These are phyloP conservation scores for Rhynchonycteris naso DNA, from an alignment of 2,797 vertebrate genomes.

Conservation along the genomic window DNA sequence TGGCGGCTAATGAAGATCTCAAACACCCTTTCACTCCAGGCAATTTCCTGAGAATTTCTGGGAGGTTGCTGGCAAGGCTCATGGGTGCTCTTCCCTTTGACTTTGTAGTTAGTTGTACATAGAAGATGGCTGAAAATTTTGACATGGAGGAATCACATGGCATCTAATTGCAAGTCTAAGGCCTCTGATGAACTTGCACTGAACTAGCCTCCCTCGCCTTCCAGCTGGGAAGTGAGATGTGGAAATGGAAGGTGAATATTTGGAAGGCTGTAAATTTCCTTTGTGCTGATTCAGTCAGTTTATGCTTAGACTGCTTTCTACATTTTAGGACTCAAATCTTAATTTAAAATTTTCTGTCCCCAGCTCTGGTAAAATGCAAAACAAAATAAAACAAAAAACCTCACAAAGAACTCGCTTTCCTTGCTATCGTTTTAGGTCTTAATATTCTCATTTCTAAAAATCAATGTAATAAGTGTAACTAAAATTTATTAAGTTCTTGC, in stretches of 20 bases:
- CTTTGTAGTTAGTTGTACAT: constrained; percentile 2
- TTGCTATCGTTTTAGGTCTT: neutral
- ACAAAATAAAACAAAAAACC: neutral
- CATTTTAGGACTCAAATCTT: neutral
- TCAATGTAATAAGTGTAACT: neutral
- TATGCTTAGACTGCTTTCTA: neutral
- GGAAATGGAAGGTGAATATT: too few species aligned
- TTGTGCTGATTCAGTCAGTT: neutral
- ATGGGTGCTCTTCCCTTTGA: constrained; percentile 10
- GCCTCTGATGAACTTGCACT: neutral
- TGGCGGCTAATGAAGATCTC: constrained; percentile 62
- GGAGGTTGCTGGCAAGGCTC: constrained; percentile 17
- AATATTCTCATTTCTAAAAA: neutral
- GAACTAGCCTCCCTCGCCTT: neutral
- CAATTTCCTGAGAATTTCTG: constrained; percentile 41
- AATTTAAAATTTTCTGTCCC: neutral
- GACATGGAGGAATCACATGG: neutral
- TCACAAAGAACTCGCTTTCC: neutral
- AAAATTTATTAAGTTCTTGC: neutral
- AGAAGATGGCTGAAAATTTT: neutral
- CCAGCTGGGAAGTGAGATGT: neutral
- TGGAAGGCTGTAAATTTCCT: neutral
- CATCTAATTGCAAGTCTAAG: neutral
- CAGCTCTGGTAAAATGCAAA: neutral
- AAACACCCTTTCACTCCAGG: constrained; percentile 73